These are phyloP conservation scores for Agraylea sexmaculata DNA, from an alignment of 1,140 invertebrate genomes.

Conservation along the genomic window DNA sequence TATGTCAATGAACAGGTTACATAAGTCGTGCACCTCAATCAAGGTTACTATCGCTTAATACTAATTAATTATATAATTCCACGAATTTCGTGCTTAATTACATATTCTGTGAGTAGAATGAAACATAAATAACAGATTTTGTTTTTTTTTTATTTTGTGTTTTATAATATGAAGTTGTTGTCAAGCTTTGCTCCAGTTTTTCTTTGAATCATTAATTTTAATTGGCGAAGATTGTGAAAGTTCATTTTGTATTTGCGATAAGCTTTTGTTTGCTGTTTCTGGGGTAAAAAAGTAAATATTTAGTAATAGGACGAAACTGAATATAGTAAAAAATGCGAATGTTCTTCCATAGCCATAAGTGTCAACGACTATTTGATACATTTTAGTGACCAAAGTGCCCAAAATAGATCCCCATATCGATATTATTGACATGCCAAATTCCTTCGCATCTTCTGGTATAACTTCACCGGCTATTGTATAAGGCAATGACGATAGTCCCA, in stretches of 20 bases:
- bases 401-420: slow-evolving; percentile 13
- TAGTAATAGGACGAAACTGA: slow-evolving; percentile 6
- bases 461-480: slow-evolving; percentile 16
- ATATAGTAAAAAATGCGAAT: slow-evolving; percentile 8
- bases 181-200: too few species aligned
- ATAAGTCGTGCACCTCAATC: too few species aligned
- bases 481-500: slow-evolving; percentile 12
- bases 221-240: too few species aligned
- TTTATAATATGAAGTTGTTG: too few species aligned
- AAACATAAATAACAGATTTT: too few species aligned
- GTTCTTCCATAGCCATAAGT: slow-evolving; percentile 5
- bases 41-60: too few species aligned
- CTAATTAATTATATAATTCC: too few species aligned
- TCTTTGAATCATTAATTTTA: too few species aligned
- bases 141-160: too few species aligned
- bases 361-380: slow-evolving; percentile 12
- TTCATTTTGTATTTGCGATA: slow-evolving; percentile 14
- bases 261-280: slow-evolving; percentile 15
- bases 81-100: too few species aligned
- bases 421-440: slow-evolving; percentile 11
- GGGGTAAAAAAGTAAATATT: slow-evolving; percentile 11
- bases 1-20: too few species aligned
- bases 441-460: slow-evolving; percentile 14
- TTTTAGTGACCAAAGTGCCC: slow-evolving; percentile 9
- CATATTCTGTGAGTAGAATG: too few species aligned